Conservation (phyloP, 92 coral and sea anemone genomes). For the Parazoanthus swiftii region DNA sequence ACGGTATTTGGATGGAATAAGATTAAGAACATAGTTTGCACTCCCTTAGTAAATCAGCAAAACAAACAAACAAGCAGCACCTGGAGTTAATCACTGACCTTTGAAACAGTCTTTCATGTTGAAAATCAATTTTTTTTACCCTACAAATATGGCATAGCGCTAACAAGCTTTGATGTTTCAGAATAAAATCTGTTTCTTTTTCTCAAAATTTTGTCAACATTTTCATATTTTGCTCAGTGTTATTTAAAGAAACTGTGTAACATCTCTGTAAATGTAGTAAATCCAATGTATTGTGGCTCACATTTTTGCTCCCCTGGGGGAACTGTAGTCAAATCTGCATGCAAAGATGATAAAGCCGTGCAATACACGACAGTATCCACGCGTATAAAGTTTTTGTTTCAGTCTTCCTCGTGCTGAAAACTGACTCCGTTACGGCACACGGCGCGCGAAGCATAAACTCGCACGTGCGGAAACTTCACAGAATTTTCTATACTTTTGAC, state of each 20-base stretch:
- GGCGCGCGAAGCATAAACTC: not conserved
- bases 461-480: not conserved
- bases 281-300: not conserved
- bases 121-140: not conserved
- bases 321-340: not conserved
- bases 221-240: too few species aligned
- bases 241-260: too few species aligned
- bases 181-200: too few species aligned
- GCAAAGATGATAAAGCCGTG: not conserved
- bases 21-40: not conserved
- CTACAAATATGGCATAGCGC: not conserved
- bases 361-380: not conserved
- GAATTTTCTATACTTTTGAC: not conserved
- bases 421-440: not conserved
- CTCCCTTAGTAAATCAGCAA: not conserved
- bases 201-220: too few species aligned
- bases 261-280: too few species aligned
- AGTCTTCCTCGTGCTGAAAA: not conserved
- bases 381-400: not conserved
- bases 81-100: not conserved
- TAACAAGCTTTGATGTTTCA: too few species aligned
- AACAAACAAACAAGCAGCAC: slow-evolving; percentile 6
- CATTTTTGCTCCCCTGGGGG: not conserved
- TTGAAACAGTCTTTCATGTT: too few species aligned
- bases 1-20: not conserved